phyloP scores from a whole-genome alignment of 2,888 invertebrate species.

The Heliconius hortense region DNA sequence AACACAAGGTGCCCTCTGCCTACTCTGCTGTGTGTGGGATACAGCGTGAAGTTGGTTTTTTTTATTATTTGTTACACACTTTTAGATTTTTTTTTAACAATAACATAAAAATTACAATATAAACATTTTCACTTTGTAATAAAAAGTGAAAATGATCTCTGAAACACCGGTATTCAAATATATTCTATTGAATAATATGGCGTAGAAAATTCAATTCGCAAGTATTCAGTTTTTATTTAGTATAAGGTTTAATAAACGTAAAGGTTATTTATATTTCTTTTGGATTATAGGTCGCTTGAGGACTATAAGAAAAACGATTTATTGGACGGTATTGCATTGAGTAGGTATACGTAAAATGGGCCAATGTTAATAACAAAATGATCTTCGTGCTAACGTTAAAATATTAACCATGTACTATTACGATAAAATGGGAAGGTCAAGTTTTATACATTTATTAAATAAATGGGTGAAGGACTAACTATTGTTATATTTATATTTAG shows the following conservation, averaged over 20 bases:
- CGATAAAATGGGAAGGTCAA: conserved; percentile 2
- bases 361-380: conserved; percentile 21
- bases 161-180: conserved; percentile 24
- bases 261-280: conserved; percentile 22
- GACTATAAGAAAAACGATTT: conserved; percentile 2
- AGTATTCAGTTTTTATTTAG: conserved; percentile 26
- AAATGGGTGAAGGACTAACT: background rate
- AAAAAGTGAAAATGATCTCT: conserved; percentile 21
- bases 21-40: no score
- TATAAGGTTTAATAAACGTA: conserved; percentile 26
- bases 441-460: background rate
- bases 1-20: no score
- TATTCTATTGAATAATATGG: conserved; percentile 33
- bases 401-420: conserved; percentile 1
- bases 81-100: background rate
- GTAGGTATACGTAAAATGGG: conserved; percentile 16
- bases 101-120: conserved; percentile 20
- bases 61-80: background rate
- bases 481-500: background rate
- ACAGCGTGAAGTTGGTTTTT: no score
- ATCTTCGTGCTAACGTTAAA: conserved; percentile 12
- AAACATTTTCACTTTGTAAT: conserved; percentile 30
- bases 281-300: conserved; percentile 4
- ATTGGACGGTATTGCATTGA: conserved; percentile 7
- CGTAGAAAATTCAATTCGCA: conserved; percentile 20